These are phyloP conservation scores for Neostethus bicornis DNA, from an alignment of 2,797 vertebrate genomes.

Conservation along the genomic window DNA sequence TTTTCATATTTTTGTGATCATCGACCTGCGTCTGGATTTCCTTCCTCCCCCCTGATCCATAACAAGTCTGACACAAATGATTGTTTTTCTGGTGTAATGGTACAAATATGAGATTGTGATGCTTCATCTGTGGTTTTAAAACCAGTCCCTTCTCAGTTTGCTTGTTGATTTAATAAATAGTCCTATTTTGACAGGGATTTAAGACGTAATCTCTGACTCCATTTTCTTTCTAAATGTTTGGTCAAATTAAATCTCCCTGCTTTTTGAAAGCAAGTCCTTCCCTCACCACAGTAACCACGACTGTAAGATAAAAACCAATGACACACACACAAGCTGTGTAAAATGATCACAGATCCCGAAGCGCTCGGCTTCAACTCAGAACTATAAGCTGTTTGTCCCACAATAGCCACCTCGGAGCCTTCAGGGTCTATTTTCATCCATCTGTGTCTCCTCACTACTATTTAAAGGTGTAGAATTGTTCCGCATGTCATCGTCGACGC, in stretches of 20 bases:
- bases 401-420: conserved; percentile 72
- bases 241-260: conserved; percentile 2
- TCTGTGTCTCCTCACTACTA: conserved; percentile 57
- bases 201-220: neutral
- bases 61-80: too few species aligned
- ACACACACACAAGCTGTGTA: conserved; percentile 28
- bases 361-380: conserved; percentile 47
- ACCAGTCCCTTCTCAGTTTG: too few species aligned
- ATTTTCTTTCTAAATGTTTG: neutral
- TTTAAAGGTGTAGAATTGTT: conserved; percentile 76
- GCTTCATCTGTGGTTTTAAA: too few species aligned
- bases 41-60: too few species aligned
- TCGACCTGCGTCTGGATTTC: too few species aligned
- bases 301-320: neutral
- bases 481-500: conserved; percentile 55
- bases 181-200: neutral
- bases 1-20: too few species aligned
- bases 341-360: conserved; percentile 49
- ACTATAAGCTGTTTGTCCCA: conserved; percentile 68
- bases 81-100: too few species aligned
- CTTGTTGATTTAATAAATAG: too few species aligned
- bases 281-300: neutral
- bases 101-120: too few species aligned
- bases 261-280: conserved; percentile 8
- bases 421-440: conserved; percentile 63